phyloP scores from a whole-genome alignment of 2,888 invertebrate genomes.

The Brenthis hecate region DNA sequence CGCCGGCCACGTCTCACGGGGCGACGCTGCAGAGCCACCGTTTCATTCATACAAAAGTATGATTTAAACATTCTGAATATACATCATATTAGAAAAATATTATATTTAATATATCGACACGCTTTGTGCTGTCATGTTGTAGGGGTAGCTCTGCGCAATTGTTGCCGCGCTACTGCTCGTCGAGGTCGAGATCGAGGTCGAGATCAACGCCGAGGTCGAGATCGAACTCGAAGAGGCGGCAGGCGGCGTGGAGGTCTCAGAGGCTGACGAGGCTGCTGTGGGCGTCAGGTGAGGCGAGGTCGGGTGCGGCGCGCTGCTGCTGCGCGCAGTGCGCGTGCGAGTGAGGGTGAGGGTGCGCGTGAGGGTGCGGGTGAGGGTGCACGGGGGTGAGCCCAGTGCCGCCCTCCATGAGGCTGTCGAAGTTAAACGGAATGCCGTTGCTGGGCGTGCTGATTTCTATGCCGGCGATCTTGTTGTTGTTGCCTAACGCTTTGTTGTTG shows the following conservation, averaged over 20 bases:
- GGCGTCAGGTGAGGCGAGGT: constrained; percentile 88
- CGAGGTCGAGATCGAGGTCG: constrained; percentile 25
- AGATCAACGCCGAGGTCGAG: constrained; percentile 14
- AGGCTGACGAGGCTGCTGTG: constrained; percentile 92
- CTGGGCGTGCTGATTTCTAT: constrained; percentile 94
- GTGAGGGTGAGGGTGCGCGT: constrained; percentile 83
- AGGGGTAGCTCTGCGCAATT: constrained; percentile 2
- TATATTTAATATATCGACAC: background rate
- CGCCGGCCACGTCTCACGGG: constrained; percentile 47
- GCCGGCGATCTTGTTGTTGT: constrained; percentile 86
- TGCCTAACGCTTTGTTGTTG: constrained; percentile 71
- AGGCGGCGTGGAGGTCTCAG: constrained; percentile 75
- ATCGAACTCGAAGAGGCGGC: constrained; percentile 43
- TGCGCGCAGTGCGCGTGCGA: constrained; percentile 92
- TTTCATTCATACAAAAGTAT: constrained; percentile 40
- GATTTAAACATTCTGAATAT: background rate
- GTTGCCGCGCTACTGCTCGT: constrained; percentile 28
- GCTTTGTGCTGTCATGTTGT: background rate
- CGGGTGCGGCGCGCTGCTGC: constrained; percentile 88
- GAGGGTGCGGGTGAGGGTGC: constrained; percentile 82
- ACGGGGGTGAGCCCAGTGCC: constrained; percentile 96
- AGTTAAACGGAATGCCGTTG: constrained; percentile 93
- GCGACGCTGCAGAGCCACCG: constrained; percentile 34
- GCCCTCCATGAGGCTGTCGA: constrained; percentile 96
- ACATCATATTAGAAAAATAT: no score